A percentile compares a stretch with the other conserved stretches of the same genome.
Evolutionary conservation across 2,888 invertebrate species (phyloP).

Genomic region (Chymomyza caudatula): DNA sequence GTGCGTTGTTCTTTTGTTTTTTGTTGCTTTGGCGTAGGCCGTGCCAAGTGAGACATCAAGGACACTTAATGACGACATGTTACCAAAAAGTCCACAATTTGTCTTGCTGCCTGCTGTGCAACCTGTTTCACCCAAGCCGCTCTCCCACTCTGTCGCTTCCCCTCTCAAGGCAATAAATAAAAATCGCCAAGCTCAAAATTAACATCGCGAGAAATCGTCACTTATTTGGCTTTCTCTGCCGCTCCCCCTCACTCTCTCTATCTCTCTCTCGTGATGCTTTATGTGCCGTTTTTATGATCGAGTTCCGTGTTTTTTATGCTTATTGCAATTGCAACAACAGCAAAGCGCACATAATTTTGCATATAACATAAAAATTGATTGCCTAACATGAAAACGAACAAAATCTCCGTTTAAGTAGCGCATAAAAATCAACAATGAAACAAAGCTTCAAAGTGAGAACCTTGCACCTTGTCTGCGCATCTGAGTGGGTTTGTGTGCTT

Average conservation of each 20-base stretch:
- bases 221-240: slow-evolving; percentile 1
- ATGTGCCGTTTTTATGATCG: background rate
- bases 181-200: slow-evolving; percentile 38
- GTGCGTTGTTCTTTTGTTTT: slow-evolving; percentile 21
- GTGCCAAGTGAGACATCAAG: slow-evolving; percentile 37
- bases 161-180: slow-evolving; percentile 5
- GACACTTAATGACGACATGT: slow-evolving; percentile 35
- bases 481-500: background rate
- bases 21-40: slow-evolving; percentile 12
- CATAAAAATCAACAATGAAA: background rate
- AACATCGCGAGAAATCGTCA: slow-evolving; percentile 62
- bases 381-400: slow-evolving; percentile 1
- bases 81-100: background rate
- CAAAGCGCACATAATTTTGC: slow-evolving; percentile 52
- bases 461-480: background rate
- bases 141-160: background rate
- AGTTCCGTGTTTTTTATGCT: background rate
- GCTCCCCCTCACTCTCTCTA: background rate
- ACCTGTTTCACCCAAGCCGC: slow-evolving; percentile 1
- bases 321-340: slow-evolving; percentile 34
- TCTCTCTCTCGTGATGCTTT: background rate
- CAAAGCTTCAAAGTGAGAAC: background rate
- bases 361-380: slow-evolving; percentile 56
- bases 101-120: background rate
- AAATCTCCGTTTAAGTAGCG: slow-evolving; percentile 5